phyloP scores from a whole-genome alignment of 1,140 invertebrate genomes.

The Drosophila parvula region DNA sequence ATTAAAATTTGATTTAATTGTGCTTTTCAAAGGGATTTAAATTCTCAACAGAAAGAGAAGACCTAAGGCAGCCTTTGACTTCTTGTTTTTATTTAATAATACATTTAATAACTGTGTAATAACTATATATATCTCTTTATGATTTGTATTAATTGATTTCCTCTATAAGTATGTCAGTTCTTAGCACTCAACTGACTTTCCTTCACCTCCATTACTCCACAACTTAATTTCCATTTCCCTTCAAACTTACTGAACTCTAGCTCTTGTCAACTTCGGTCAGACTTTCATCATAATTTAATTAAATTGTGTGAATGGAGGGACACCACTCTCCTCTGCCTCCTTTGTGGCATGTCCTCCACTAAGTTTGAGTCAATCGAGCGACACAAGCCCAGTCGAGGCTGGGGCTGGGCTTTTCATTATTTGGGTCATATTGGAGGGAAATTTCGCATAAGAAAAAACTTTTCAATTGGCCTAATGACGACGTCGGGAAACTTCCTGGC shows the following conservation, averaged over 20 bases:
- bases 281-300: slow-evolving; percentile 66
- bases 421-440: slow-evolving; percentile 53
- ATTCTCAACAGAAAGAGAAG: not conserved
- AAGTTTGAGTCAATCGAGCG: slow-evolving; percentile 46
- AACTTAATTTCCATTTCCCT: slow-evolving; percentile 22
- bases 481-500: slow-evolving; percentile 42
- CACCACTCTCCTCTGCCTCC: not conserved
- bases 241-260: slow-evolving; percentile 9
- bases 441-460: slow-evolving; percentile 40
- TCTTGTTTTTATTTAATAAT: not conserved
- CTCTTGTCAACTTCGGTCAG: slow-evolving; percentile 29
- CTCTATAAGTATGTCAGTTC: not conserved
- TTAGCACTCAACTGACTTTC: not conserved
- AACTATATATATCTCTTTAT: too few relatives aligned
- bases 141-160: not conserved
- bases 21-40: not conserved
- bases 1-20: slow-evolving; percentile 7
- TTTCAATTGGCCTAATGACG: slow-evolving; percentile 62
- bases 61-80: not conserved
- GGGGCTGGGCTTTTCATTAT: slow-evolving; percentile 36
- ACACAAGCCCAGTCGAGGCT: slow-evolving; percentile 22
- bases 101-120: too few relatives aligned
- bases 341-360: slow-evolving; percentile 20
- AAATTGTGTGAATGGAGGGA: slow-evolving; percentile 59
- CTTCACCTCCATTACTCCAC: not conserved